Percentiles rank a stretch among this genome's conserved stretches.
phyloP scores from a whole-genome alignment of 2,797 vertebrate species.

The Alauda arvensis region DNA sequence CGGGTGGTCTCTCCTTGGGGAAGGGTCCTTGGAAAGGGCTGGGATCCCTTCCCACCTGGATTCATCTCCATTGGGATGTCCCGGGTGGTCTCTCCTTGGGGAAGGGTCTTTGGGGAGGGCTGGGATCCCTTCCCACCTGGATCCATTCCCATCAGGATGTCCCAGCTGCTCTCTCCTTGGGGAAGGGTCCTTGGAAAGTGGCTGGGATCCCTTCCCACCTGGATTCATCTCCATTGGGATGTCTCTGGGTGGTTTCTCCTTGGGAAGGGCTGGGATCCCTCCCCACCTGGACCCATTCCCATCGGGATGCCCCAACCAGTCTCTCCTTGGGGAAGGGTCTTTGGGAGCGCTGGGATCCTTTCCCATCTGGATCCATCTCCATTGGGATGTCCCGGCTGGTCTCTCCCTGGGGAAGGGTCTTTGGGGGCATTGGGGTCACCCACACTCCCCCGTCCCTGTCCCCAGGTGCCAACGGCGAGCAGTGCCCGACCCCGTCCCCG shows the following conservation, averaged over 20 bases:
- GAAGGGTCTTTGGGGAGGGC: not conserved
- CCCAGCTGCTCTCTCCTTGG: not conserved
- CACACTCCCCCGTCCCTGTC: not conserved
- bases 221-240: not conserved
- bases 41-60: no score
- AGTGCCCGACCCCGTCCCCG: conserved; percentile 74
- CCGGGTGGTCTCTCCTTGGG: not conserved
- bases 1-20: no score
- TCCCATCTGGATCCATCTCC: not conserved
- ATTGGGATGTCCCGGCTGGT: not conserved
- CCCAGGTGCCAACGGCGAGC: conserved; percentile 67
- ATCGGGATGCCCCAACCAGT: rapidly evolving
- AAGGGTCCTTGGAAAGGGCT: no score
- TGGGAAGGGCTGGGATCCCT: not conserved
- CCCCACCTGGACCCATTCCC: not conserved
- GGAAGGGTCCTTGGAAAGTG: not conserved
- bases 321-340: no score
- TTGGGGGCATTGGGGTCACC: rapidly evolving
- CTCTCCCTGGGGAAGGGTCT: not conserved
- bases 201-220: not conserved
- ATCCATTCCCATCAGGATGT: not conserved
- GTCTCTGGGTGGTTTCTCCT: not conserved
- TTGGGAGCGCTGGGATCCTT: no score
- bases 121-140: not conserved
- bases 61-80: not conserved